Base-by-base conservation (phyloP, 2,888 invertebrate species). In the Scaptomyza caliginosa region DNA sequence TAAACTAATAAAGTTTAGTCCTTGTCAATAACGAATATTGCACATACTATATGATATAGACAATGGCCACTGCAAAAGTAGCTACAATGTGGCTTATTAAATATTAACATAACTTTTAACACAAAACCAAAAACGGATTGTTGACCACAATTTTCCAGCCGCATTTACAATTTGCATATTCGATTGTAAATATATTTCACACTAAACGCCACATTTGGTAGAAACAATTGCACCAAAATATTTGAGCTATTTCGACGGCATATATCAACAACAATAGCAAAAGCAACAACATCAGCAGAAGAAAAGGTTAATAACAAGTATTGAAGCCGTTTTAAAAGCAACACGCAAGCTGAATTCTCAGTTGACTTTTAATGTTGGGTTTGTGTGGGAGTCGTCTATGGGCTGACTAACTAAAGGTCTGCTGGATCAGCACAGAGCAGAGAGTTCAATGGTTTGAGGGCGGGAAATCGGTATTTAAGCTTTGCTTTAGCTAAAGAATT, bases 321-420 rank as follows among this genome's bases (percentile, higher is more conserved):
- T 23, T 19, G 13, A 30, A 38, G 13, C 55, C 26, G 40, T 38
- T 39, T 77, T 77, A 67, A 60, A 55, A 58, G 59, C 54, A 24
- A 60, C 71, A 71, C 50, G 56, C 56, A 48, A 62, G 52, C 38
- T 36, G 55, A 76, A 69, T 65, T 51, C 45, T 21, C 46, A 63
- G 57, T 63, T 54, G 55, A 55, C 43, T 65, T 38, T 30, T 30
- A 30, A 21, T 48, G 46, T 19, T 32, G 13, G 13, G 19, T 11
- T 21, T 28, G 24, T 23, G 26, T 58, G 45, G 16, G 19, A 42
- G 28, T 17, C 55, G 57, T 66, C 77, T 62, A 45, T 55, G 54
- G 49, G 21, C 32, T 51, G 26, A 38, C 45, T 77, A 77, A 48
- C 67, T 63, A 59, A 66, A 65, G 74, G 85, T 85, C 85, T 77